A percentile compares a stretch with the other conserved stretches of the same genome.
phyloP scores from a whole-genome alignment of 1,140 invertebrate genomes.

The Drosophila parabipectinata region DNA sequence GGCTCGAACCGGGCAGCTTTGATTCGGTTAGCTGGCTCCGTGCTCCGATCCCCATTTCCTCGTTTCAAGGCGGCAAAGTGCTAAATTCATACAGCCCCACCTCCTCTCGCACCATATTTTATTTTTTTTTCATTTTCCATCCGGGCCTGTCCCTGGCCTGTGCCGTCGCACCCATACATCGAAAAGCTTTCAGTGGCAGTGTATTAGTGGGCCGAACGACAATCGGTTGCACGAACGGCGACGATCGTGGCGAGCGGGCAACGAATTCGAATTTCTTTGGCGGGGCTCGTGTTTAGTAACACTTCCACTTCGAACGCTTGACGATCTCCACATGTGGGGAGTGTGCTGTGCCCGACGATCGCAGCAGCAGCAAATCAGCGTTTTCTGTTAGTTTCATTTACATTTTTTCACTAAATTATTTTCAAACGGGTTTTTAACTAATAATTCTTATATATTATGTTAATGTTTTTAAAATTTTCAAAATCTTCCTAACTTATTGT shows the following conservation, averaged over 20 bases:
- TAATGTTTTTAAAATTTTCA: not conserved
- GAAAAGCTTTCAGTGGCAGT: not conserved
- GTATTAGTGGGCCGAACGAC: slow-evolving; percentile 52
- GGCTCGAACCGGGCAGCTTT: slow-evolving; percentile 36
- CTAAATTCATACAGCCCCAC: slow-evolving; percentile 58
- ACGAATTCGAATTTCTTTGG: slow-evolving; percentile 73
- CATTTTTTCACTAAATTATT: not conserved
- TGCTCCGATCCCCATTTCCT: slow-evolving; percentile 71
- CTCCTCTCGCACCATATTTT: not conserved
- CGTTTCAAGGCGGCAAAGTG: slow-evolving; percentile 80
- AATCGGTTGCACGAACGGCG: slow-evolving; percentile 21
- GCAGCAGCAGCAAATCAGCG: slow-evolving; percentile 71
- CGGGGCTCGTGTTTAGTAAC: slow-evolving; percentile 80
- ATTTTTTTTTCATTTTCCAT: not conserved
- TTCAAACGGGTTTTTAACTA: slow-evolving; percentile 12
- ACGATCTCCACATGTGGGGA: slow-evolving; percentile 84
- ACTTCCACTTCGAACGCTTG: slow-evolving; percentile 83
- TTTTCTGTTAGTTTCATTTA: slow-evolving; percentile 65
- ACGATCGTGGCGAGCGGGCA: slow-evolving; percentile 26
- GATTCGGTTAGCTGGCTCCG: slow-evolving; percentile 46
- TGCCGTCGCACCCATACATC: slow-evolving; percentile 6
- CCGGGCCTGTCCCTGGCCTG: slow-evolving; percentile 26
- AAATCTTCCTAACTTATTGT: slow-evolving; percentile 15
- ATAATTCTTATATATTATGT: not conserved
- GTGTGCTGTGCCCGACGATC: slow-evolving; percentile 82